Base-by-base conservation (phyloP, 2,113 vertebrate genomes). In the Siniperca chuatsi region DNA sequence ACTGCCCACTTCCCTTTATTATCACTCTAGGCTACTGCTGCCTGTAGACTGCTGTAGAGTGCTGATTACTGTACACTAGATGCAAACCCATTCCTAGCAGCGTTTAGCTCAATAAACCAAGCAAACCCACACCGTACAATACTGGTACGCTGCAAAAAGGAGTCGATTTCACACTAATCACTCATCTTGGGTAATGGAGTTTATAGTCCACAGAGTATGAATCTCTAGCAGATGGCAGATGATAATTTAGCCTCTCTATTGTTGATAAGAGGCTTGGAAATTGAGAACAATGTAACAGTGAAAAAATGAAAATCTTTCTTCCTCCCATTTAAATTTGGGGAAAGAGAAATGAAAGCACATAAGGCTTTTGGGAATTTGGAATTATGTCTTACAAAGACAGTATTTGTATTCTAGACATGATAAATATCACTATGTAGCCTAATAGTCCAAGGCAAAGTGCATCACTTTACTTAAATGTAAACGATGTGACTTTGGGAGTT, bases 181-280 rank as follows among this genome's bases (percentile, higher is more conserved):
- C 81, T 81, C 75, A 81, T 88, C 69, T 75, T 23, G 16, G 62
- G 29, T 86, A 88, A 88, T 82, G 76, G 83, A 86, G 62, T 87
- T 86, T 80, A 86, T 73, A 16, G 50, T 83, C 81, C 50, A 57
- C 48, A 40, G 62, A 88, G 75, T 70, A 79, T 4, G 79, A 90
- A 78, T 83, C 73, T 60, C 33, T 54, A 89, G 83, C 89, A 92
- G 90, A 93, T 92, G 92, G 88, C 57, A 33, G 64, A 79, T 65
- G 52, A 84, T 85, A 90, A 86, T 77, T 84, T 58, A 78, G 54
- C 65, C 18, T 68, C 68, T 69, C 75, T 68, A 21, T 21, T 86
- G 83, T 52, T 79, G 83, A 78, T 87, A 85, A 84, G 82, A 87
- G 70, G 90, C 87, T 90, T 91, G 69, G 60, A 88, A 80, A 75